Percentiles rank a stretch among this genome's conserved stretches.
phyloP scores from a whole-genome alignment of 2,888 invertebrate genomes.

The Drosophila falleni region DNA sequence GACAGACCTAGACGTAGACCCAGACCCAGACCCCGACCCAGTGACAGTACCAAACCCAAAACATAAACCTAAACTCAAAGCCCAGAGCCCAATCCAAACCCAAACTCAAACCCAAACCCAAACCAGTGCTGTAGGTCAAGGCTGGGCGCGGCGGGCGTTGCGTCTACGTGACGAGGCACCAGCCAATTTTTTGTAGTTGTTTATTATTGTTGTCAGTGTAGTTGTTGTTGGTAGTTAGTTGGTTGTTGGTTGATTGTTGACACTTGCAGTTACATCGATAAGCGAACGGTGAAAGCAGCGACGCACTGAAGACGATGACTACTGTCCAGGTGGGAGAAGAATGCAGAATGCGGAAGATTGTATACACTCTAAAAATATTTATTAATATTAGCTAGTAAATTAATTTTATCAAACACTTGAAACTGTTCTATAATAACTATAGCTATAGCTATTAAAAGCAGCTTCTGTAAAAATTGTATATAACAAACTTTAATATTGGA shows the following conservation, averaged over 20 bases:
- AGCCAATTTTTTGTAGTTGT: conserved; percentile 40
- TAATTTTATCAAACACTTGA: neutral
- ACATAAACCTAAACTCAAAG: neutral
- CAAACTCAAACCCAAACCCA: conserved; percentile 25
- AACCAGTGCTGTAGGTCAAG: conserved; percentile 79
- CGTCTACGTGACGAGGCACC: conserved; percentile 63
- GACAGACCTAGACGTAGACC: conserved; percentile 16
- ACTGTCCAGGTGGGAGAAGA: conserved; percentile 20
- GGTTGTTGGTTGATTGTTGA: conserved; percentile 42
- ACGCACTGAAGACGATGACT: conserved; percentile 11
- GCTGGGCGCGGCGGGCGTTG: conserved; percentile 80
- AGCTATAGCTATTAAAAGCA: neutral
- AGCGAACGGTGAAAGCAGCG: conserved; percentile 57
- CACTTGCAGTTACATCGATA: conserved; percentile 66
- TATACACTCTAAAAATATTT: neutral
- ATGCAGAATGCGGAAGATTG: neutral
- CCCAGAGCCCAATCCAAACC: conserved; percentile 19
- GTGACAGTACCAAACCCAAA: conserved; percentile 14
- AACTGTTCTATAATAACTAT: neutral
- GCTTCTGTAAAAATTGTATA: neutral
- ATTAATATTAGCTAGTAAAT: neutral
- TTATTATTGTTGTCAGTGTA: conserved; percentile 16
- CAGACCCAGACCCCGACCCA: conserved; percentile 12
- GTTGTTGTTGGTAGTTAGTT: conserved; percentile 17
- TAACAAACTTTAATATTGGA: neutral